A percentile compares a stretch with the other conserved stretches of the same genome.
Conservation (phyloP, 2,888 invertebrate genomes). For the Digitonthophagus gazella region DNA sequence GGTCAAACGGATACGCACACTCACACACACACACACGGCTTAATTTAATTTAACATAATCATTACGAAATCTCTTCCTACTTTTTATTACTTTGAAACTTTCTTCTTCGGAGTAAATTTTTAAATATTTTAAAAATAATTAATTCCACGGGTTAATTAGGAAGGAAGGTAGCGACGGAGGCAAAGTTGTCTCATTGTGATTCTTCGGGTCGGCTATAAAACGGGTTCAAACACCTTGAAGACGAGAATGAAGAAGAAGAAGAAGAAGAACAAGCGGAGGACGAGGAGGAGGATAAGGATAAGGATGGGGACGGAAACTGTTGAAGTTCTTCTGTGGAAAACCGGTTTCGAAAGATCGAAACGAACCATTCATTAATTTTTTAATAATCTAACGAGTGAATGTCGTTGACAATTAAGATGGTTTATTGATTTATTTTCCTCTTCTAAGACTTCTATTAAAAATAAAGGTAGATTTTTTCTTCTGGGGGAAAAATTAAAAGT, state of each 20-base stretch:
- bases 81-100: background rate
- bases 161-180: background rate
- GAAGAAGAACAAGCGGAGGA: too few relatives aligned
- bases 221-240: constrained; percentile 12
- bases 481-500: too few relatives aligned
- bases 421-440: too few relatives aligned
- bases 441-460: too few relatives aligned
- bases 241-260: background rate
- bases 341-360: constrained; percentile 11
- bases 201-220: constrained; percentile 8
- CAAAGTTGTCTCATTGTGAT: constrained; percentile 12
- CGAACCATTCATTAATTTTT: constrained; percentile 16
- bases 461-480: too few relatives aligned
- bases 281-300: too few relatives aligned
- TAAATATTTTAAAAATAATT: background rate
- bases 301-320: background rate
- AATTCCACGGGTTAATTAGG: background rate
- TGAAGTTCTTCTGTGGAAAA: background rate
- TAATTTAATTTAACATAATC: constrained; percentile 12
- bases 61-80: constrained; percentile 9
- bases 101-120: constrained; percentile 4
- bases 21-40: background rate
- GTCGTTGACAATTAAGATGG: too few relatives aligned
- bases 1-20: constrained; percentile 14
- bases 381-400: too few relatives aligned